phyloP scores from a whole-genome alignment of 1,140 invertebrate species.

The Choristoneura fumiferana region DNA sequence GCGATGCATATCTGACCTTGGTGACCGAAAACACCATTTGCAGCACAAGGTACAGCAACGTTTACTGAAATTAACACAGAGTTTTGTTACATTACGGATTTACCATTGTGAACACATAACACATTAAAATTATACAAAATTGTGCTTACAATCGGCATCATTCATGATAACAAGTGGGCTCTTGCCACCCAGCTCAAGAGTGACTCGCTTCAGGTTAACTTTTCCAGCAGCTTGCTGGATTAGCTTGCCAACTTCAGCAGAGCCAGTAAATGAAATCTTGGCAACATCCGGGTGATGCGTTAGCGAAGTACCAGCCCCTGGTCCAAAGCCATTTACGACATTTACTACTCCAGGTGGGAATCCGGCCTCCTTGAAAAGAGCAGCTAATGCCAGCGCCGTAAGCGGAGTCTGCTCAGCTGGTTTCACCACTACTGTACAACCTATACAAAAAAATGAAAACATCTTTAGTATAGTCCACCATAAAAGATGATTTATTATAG shows the following conservation, averaged over 20 bases:
- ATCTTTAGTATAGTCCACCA: no score
- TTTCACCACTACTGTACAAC: conserved; percentile 78
- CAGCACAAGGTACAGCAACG: background rate
- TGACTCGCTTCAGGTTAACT: conserved; percentile 83
- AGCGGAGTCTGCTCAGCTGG: conserved; percentile 87
- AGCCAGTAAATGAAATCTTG: conserved; percentile 84
- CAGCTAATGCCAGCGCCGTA: conserved; percentile 81
- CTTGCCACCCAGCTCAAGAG: conserved; percentile 86
- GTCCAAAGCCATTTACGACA: conserved; percentile 79
- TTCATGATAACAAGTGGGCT: conserved; percentile 83
- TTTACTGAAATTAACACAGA: background rate
- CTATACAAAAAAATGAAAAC: conserved; percentile 46
- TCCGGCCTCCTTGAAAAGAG: conserved; percentile 82
- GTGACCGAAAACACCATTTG: conserved; percentile 1
- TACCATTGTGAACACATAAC: background rate
- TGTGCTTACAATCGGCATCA: conserved; percentile 73
- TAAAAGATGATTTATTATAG: no score
- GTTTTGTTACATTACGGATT: background rate
- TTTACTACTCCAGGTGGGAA: conserved; percentile 84
- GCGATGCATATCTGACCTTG: conserved; percentile 11
- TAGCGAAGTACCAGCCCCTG: conserved; percentile 81
- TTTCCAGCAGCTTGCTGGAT: conserved; percentile 80
- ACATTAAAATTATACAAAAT: background rate
- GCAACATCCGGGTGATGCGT: conserved; percentile 79
- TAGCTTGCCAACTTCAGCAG: conserved; percentile 79